Evolutionary conservation across 2,888 invertebrate species (phyloP).

Genomic region (Phytoseiulus persimilis): DNA sequence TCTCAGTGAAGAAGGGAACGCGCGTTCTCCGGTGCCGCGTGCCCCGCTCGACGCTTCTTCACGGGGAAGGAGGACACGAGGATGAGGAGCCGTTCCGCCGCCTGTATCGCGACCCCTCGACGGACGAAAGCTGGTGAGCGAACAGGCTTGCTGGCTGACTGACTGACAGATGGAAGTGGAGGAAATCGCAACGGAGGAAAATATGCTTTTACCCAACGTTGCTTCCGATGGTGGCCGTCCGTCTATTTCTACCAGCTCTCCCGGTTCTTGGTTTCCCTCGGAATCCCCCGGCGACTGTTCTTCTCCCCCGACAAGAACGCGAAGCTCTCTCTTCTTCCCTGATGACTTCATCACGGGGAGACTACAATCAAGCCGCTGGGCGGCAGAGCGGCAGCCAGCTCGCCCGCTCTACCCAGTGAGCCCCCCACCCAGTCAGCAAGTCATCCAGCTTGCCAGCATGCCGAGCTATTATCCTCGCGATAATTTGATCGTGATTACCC

Average conservation of each 20-base stretch:
- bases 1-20: background rate
- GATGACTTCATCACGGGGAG: background rate
- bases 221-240: background rate
- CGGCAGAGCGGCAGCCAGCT: background rate
- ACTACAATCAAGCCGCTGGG: background rate
- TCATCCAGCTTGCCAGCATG: background rate
- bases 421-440: background rate
- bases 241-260: background rate
- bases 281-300: background rate
- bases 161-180: background rate
- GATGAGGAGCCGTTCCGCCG: no score
- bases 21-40: background rate
- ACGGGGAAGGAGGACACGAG: background rate
- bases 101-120: no score
- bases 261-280: background rate
- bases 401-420: background rate
- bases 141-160: no score
- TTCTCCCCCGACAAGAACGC: background rate
- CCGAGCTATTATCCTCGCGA: background rate
- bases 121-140: no score
- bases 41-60: no score
- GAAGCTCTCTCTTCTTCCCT: background rate
- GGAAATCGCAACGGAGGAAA: background rate
- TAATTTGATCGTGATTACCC: constrained; percentile 5
- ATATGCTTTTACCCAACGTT: background rate